Conservation (phyloP, 2,797 vertebrate species). For the Octomys mimax region DNA sequence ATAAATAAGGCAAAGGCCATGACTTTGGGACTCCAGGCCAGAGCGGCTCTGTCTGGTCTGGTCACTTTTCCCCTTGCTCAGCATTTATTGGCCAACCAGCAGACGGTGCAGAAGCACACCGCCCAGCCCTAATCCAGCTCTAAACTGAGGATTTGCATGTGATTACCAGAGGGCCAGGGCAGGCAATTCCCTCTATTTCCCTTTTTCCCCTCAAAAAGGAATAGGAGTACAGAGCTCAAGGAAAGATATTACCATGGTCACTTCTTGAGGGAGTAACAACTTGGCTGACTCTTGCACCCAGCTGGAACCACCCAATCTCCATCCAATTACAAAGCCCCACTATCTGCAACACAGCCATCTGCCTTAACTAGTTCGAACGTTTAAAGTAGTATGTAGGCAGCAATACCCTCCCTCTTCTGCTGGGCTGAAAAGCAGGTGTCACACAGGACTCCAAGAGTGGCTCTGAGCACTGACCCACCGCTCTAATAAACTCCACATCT, state of each 20-base stretch:
- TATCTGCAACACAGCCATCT: neutral
- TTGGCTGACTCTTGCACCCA: neutral
- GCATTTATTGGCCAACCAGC: conserved; percentile 73
- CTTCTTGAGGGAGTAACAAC: neutral
- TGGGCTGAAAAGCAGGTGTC: conserved; percentile 34
- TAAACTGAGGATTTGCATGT: conserved; percentile 36
- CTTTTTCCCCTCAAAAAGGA: neutral
- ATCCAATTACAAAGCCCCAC: neutral
- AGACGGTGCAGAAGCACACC: conserved; percentile 58
- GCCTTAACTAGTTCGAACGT: conserved; percentile 17
- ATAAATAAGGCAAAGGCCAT: neutral
- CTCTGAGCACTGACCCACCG: neutral
- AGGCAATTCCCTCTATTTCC: neutral
- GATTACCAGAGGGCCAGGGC: neutral
- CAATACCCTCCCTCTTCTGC: neutral
- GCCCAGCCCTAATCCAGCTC: neutral
- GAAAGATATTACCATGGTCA: fast-evolving
- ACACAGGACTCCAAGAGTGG: neutral
- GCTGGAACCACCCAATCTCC: neutral
- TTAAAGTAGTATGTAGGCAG: neutral
- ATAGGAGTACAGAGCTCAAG: neutral
- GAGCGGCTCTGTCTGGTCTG: neutral
- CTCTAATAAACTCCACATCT: neutral
- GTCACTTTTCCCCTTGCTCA: conserved; percentile 70
- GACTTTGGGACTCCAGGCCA: neutral